Evolutionary conservation across 2,113 vertebrate genomes (phyloP).

Genomic region (Tachuris rubrigastra): DNA sequence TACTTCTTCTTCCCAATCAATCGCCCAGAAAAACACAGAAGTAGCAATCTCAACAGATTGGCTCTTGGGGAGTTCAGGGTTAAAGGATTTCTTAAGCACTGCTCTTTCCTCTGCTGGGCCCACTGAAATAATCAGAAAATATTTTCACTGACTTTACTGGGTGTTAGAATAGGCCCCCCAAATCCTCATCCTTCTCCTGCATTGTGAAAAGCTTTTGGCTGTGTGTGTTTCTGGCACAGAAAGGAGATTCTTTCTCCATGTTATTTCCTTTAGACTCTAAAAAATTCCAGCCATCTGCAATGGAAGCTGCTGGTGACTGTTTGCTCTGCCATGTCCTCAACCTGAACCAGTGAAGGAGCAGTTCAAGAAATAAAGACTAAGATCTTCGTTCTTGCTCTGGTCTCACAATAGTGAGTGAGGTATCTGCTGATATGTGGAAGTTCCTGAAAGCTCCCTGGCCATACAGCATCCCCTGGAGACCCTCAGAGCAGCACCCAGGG

Average conservation of each 20-base stretch:
- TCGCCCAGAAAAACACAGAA: not conserved
- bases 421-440: not conserved
- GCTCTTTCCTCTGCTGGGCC: not conserved
- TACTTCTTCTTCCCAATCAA: not conserved
- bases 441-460: not conserved
- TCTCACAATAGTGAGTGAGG: rapidly evolving
- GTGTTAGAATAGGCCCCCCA: not conserved
- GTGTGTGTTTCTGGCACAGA: not conserved
- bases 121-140: not conserved
- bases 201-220: not conserved
- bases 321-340: not conserved
- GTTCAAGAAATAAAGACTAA: not conserved
- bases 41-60: not conserved
- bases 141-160: not conserved
- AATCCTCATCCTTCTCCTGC: not conserved
- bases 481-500: not conserved
- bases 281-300: not conserved
- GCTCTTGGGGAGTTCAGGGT: not conserved
- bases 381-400: not conserved
- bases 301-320: not conserved
- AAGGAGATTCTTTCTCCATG: not conserved
- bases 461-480: not conserved
- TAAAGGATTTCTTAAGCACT: not conserved
- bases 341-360: not conserved
- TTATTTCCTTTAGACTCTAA: not conserved